These are phyloP conservation scores for Lates calcarifer DNA, from an alignment of 2,113 vertebrate species.

Conservation along the genomic window DNA sequence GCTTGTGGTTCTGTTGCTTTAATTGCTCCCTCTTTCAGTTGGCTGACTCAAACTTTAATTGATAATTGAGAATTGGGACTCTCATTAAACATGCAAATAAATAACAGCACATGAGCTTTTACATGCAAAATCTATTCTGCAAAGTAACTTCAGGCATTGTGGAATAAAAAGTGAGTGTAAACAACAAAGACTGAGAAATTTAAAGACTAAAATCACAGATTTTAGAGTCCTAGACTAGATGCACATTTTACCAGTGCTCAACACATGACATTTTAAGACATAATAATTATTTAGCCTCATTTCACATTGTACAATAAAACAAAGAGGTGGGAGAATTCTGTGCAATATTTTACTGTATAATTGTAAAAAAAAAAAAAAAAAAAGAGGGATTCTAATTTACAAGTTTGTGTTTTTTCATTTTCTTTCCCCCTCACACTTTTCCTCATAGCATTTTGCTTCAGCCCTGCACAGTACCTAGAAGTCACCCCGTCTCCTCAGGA, in stretches of 20 bases:
- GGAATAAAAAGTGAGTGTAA: neutral
- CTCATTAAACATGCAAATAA: conserved; percentile 22
- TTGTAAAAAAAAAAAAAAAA: no score
- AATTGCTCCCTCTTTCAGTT: conserved; percentile 44
- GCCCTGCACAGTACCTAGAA: neutral
- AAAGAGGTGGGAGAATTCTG: neutral
- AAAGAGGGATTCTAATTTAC: neutral
- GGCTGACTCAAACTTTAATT: conserved; percentile 52
- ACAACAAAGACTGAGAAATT: neutral
- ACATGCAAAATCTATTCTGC: conserved; percentile 12
- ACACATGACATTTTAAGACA: neutral
- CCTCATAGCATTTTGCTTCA: neutral
- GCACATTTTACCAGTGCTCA: neutral
- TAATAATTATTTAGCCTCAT: neutral
- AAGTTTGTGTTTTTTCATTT: neutral
- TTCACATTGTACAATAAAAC: neutral
- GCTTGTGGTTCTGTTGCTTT: conserved; percentile 33
- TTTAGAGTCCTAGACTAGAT: neutral
- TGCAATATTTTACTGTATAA: no score
- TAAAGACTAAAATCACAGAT: neutral
- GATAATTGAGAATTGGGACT: conserved; percentile 48
- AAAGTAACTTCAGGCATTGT: conserved; percentile 8
- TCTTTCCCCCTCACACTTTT: neutral
- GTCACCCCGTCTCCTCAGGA: neutral
- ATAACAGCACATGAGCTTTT: conserved; percentile 25